A percentile compares a stretch with the other conserved stretches of the same genome.
phyloP scores from a whole-genome alignment of 2,888 invertebrate species.

The Dugesia japonica region DNA sequence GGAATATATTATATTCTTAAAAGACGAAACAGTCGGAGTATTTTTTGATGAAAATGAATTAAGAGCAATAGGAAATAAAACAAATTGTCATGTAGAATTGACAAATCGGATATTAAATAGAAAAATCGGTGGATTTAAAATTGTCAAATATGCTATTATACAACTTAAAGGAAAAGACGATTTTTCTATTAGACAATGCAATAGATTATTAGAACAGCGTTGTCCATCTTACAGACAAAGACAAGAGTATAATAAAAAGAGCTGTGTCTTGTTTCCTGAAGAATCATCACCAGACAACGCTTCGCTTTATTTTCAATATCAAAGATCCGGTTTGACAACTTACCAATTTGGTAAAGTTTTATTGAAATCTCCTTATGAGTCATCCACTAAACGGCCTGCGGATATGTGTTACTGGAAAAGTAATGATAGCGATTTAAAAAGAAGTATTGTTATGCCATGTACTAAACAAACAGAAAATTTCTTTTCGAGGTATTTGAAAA shows the following conservation, averaged over 20 bases:
- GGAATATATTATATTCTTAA: not conserved
- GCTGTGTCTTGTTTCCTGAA: not conserved
- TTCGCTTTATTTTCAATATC: not conserved
- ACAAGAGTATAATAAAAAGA: not conserved
- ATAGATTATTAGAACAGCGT: not conserved
- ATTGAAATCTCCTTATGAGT: not conserved
- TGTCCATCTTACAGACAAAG: not conserved
- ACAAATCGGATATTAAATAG: not conserved
- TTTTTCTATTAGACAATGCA: not conserved
- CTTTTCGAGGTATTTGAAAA: not conserved
- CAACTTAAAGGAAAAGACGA: not conserved
- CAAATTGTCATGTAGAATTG: not conserved
- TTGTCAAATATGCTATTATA: not conserved
- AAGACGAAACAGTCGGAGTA: not conserved
- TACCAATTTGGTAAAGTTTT: not conserved
- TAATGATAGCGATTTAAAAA: constrained; percentile 2
- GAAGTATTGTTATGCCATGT: not conserved
- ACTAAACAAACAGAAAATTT: not conserved
- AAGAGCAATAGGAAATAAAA: not conserved
- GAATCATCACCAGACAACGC: not conserved
- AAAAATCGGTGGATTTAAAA: not conserved
- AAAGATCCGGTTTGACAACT: not conserved
- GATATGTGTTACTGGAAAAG: not conserved
- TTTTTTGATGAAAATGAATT: constrained; percentile 15
- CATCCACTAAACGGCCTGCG: not conserved